Base-by-base conservation (phyloP, 2,797 vertebrate genomes). In the Halcyon badia region DNA sequence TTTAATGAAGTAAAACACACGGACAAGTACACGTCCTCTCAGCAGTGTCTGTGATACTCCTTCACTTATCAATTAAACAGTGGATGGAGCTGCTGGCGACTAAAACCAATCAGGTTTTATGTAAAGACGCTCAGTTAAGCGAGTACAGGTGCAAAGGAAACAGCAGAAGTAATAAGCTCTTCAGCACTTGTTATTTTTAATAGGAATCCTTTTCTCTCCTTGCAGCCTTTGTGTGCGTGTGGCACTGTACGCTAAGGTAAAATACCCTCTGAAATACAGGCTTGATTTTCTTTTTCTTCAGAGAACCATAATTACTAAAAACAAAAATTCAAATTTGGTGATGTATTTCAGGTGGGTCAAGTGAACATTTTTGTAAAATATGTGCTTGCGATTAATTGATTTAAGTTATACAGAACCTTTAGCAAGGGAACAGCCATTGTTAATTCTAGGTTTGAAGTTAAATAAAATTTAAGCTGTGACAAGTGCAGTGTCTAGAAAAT, bases 401-500 rank as follows among this genome's bases (percentile, higher is more conserved):
- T 97, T 95, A 96, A 79, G 87, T 85, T 96, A 91, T 64, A 96
- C 91, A 80, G 83, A 96, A 92, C 85, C 95, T 91, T 96, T 96
- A 88, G 62, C 89, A 77, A 87, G 57, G 65, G 87, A 94, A 83
- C 80, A 94, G 83, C 81, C 93, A 94, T 96, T 97, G 89, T 97
- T 95, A 95, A 94, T 95, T 95, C 90, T 97, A 94, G 91, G 83
- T 96, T 95, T 96, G 90, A 94, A 96, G 95, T 97, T 97, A 96
- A 95, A 95, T 97, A 97, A 97, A 97, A 97, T 94, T 94, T 94
- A 95, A 92, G 88, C 91, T 96, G 82, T 96, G 95, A 94, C 93
- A 97, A 96, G 91, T 95, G 83, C 93, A 90, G 91, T 94, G 85
- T 90, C 87, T 95, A 95, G 96, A 96, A 97, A 94, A 97, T 97